Base-by-base conservation (phyloP, 2,797 vertebrate species). In the Hoplostethus atlanticus region DNA sequence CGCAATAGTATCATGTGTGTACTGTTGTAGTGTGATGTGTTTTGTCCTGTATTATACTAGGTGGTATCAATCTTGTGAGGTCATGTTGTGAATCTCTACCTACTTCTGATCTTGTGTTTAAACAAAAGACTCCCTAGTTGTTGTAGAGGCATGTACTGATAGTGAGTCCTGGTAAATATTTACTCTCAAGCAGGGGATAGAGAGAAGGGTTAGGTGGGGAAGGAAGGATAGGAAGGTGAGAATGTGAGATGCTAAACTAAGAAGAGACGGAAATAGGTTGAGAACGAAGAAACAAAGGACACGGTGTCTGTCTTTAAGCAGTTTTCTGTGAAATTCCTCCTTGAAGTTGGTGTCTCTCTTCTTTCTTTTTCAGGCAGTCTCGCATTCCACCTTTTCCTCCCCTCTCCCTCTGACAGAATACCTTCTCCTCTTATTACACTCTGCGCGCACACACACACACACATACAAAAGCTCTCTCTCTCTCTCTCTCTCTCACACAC, bases 371-470 rank as follows among this genome's bases (percentile, higher is more conserved):
- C 53, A 55, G 54, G 54, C 61, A 48, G 53, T 53, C 87, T 87
- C 82, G 42, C 50, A 75, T 90, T 86, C 67, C 87, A 85, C 64
- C 74, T 80, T 82, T 80, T 80, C 72, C 81, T 79, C 62, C 63
- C 56, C 79, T 69, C 78, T 75, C 68, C 67, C 77, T 85, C 68
- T 47, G 71, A 83, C 80, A 77, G 74, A 80, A 75, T 74, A 83
- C 47, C 72, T 68, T 70, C 85, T 82, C 42, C 82, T 84, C 78
- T 72, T 64, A 71, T 88, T 86, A 77, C 78, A 74, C 84, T 75
- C 48, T 12, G 53, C 25, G 0, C 55, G 50, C 62, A n/a, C 66
- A 28, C 56, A 55, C 36, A 46, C 52, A 17, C 76, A 44, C 55
- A 55, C 61, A 58, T 28, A 6, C 58, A 31, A 59, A 47, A 28